Evolutionary conservation across 2,888 invertebrate genomes (phyloP).

Genomic region (Peribatodes rhomboidaria): DNA sequence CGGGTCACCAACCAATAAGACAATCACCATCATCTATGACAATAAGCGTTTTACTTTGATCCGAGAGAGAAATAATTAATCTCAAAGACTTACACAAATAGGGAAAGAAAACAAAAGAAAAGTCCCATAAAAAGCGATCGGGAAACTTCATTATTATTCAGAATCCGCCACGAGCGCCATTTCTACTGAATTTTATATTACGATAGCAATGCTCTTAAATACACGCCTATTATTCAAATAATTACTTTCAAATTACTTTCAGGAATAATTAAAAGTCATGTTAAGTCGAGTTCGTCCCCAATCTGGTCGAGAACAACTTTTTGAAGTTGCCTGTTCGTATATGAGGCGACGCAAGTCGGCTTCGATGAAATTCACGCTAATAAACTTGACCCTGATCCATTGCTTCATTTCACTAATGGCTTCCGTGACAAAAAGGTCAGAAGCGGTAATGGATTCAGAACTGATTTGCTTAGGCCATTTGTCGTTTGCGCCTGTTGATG

Average conservation of each 20-base stretch:
- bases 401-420: slow-evolving; percentile 58
- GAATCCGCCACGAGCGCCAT: slow-evolving; percentile 43
- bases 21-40: no score
- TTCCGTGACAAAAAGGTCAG: no score
- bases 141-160: slow-evolving; percentile 51
- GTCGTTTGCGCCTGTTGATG: slow-evolving; percentile 4
- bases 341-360: background rate
- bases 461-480: slow-evolving; percentile 48
- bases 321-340: slow-evolving; percentile 19
- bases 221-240: slow-evolving; percentile 56
- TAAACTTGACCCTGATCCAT: slow-evolving; percentile 55
- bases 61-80: background rate
- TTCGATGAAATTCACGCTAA: slow-evolving; percentile 22
- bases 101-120: slow-evolving; percentile 9
- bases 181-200: slow-evolving; percentile 52
- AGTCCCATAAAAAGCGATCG: slow-evolving; percentile 17
- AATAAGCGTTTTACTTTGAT: background rate
- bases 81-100: background rate
- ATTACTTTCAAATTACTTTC: slow-evolving; percentile 59
- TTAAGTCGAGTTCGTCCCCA: slow-evolving; percentile 42
- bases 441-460: slow-evolving; percentile 54
- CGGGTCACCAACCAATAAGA: no score
- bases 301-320: slow-evolving; percentile 29
- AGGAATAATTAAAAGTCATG: slow-evolving; percentile 61
- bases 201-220: slow-evolving; percentile 52